Percentiles rank a stretch among this genome's conserved stretches.
phyloP scores from a whole-genome alignment of 2,113 vertebrate species.

The Campylomormyrus numenius region DNA sequence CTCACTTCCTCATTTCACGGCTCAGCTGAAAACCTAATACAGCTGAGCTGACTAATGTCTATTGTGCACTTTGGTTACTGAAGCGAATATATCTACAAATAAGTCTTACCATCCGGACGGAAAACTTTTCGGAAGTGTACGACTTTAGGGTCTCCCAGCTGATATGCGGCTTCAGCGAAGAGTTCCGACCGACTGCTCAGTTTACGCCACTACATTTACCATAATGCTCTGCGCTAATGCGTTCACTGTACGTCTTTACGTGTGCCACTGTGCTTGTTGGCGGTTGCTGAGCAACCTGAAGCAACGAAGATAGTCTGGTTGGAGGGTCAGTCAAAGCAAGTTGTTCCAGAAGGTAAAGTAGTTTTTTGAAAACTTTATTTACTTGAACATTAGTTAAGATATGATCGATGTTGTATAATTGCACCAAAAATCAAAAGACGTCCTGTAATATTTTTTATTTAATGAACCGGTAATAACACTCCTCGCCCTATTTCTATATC shows the following conservation, averaged over 20 bases:
- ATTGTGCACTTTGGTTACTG: not conserved
- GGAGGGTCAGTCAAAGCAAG: constrained; percentile 3
- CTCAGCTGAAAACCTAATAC: not conserved
- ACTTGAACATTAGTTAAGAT: not conserved
- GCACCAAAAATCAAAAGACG: not conserved
- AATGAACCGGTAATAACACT: not conserved
- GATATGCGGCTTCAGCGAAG: not conserved
- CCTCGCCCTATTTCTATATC: not conserved
- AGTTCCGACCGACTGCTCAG: not conserved
- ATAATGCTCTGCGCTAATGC: not conserved
- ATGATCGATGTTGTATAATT: not conserved
- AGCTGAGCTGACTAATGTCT: not conserved
- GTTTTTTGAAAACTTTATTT: not conserved
- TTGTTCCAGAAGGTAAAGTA: constrained; percentile 19
- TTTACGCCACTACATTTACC: constrained; percentile 5
- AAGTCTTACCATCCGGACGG: not conserved
- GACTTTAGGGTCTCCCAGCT: not conserved
- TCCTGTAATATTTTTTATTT: not conserved
- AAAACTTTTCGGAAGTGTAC: not conserved
- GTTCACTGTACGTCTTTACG: not conserved
- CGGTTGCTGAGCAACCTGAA: constrained; percentile 20
- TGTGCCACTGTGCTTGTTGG: not conserved
- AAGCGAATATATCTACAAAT: not conserved
- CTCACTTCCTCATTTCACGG: constrained; percentile 1
- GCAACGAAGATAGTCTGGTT: constrained; percentile 14